Evolutionary conservation across 92 coral and sea anemone species (phyloP), one percentile per base, ranked within the genome.

Genomic region (Montipora capitata): DNA sequence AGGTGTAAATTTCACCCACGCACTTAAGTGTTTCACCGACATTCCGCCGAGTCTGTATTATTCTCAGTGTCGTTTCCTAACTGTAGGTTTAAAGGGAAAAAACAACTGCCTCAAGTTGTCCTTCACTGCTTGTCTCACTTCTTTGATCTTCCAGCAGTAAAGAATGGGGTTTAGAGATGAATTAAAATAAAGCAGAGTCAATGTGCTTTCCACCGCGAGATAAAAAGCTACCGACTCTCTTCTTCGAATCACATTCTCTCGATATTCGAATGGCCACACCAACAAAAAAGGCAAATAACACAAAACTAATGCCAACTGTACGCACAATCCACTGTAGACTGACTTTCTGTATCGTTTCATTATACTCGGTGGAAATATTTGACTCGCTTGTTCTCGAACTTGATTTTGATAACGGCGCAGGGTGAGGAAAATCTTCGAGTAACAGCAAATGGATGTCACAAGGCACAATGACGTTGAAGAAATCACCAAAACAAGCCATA

Each of bases 121-220:
- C 7, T 44, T 44, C 5, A 44, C 49, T 0, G 49, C 49, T 44
- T 7, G 51, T 16, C 69, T 39, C 38, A 77, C 54, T 57, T 77
- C 81, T 44, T 44, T 44, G 14, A 77, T 77, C 40, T 77, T 77
- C 81, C 81, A 77, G 52, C 81, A 77, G 68, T 77, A 77, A 14
- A 77, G 68, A 2, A 58, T 2, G 0, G 68, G 81, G 39, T 77
- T 58, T 57, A 77, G 58, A n/a, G n/a, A n/a, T n/a, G n/a, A n/a
- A n/a, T n/a, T n/a, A n/a, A n/a, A n/a, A n/a, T n/a, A n/a, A n/a
- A 4, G 81, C 3, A 77, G 56, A 16, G 81, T 57, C 13, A 39
- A 4, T 57, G 68, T 7, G 3, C 2, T 16, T 11, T 14, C 40
- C 2, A 7, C 18, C 1, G 35, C 15, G 1, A 57, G 39, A 17